Conservation (phyloP, 2,888 invertebrate genomes). For the Eledone cirrhosa region DNA sequence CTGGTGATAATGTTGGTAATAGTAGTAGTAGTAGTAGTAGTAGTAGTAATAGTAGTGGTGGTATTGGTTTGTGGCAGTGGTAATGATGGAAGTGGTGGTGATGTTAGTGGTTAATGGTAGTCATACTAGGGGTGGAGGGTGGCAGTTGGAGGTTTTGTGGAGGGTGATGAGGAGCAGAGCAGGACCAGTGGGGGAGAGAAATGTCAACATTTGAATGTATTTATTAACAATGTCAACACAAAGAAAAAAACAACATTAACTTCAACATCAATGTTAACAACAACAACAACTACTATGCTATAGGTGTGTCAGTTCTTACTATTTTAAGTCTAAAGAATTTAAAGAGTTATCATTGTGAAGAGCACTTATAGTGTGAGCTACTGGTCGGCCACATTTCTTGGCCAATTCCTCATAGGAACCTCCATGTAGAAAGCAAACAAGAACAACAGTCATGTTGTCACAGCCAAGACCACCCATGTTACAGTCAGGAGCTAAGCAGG, state of each 20-base stretch:
- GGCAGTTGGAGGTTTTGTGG: too few species aligned
- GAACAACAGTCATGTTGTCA: conserved; percentile 98
- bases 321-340: conserved; percentile 26
- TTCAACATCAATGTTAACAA: conserved; percentile 11
- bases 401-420: conserved; percentile 66
- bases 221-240: too few species aligned
- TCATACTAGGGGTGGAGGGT: too few species aligned
- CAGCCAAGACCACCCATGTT: conserved; percentile 97
- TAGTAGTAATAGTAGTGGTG: too few species aligned
- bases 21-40: too few species aligned
- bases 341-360: conserved; percentile 40
- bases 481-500: conserved; percentile 95
- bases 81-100: too few species aligned
- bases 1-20: too few species aligned
- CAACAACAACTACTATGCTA: conserved; percentile 23
- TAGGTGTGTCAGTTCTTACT: background rate
- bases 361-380: conserved; percentile 46
- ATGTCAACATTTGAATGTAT: too few species aligned
- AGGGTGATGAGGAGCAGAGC: too few species aligned
- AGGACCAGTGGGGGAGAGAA: too few species aligned
- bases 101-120: too few species aligned
- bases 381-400: conserved; percentile 58
- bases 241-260: background rate
- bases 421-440: conserved; percentile 79
- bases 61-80: too few species aligned